Base-by-base conservation (phyloP, 2,888 invertebrate genomes). In the Sipha maydis region DNA sequence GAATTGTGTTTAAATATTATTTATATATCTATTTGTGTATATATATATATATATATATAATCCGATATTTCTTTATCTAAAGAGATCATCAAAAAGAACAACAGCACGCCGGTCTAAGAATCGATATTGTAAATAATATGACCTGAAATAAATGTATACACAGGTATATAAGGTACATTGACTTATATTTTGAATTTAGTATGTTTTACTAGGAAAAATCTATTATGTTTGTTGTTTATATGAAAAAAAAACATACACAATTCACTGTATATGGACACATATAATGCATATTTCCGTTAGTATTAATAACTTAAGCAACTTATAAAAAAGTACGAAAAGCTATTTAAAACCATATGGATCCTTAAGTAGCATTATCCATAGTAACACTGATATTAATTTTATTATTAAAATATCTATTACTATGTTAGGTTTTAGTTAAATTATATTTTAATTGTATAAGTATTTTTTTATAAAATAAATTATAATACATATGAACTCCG, bases 61-160 rank as follows among this genome's bases (percentile, higher is more conserved):
- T 14, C 17, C 31, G 31, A 17, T n/a, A 9, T 56, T 56, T 34
- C 34, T 34, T 73, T 73, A 54, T n/a, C 25, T 25, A 34, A 28
- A 28, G 28, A 17, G 28, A 31, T 71, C 28, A 71, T 71, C 31
- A 71, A 56, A 83, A 48, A 54, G 71, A 82, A 48, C 82, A 31
- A 69, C 41, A 69, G 19, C 28, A 31, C 31, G 79, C 56, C 71
- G 71, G 28, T 71, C 14, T 5, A 31, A 31, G 71, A 14, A 71
- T 31, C 31, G 71, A 28, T 31, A 71, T 71, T 25, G 28, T 31
- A 14, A 28, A 71, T 11, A 31, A 71, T 76, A 38, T 76, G 28
- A 54, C n/a, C n/a, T 2, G 28, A 48, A 28, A 19, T 31, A 28
- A 21, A 61, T 11, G 28, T 31, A 7, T 3, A n/a, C n/a, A 67